phyloP scores from a whole-genome alignment of 2,888 invertebrate species.

The Entomobrya proxima region DNA sequence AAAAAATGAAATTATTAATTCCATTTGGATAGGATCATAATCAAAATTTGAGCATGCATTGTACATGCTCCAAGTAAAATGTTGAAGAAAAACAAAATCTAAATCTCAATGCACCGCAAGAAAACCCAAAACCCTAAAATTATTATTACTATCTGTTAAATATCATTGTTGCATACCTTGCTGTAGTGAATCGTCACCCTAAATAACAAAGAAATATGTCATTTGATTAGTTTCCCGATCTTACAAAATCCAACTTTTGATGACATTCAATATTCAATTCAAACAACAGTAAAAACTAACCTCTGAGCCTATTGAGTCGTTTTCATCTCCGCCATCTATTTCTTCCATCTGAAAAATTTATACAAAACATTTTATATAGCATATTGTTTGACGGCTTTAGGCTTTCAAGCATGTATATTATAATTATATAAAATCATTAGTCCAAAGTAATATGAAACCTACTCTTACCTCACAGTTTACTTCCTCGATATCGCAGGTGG shows the following conservation, averaged over 20 bases:
- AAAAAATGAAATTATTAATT: not conserved
- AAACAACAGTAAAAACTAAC: constrained; percentile 51
- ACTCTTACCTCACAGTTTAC: not conserved
- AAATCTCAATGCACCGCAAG: too few species aligned
- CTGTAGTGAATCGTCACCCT: constrained; percentile 54
- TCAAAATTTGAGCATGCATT: too few species aligned
- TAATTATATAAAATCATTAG: too few species aligned
- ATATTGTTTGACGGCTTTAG: too few species aligned
- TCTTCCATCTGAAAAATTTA: constrained; percentile 60
- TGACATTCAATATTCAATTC: not conserved
- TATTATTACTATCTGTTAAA: not conserved
- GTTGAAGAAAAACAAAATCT: too few species aligned
- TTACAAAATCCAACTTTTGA: not conserved
- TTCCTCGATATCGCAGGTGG: constrained; percentile 9
- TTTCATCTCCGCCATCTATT: constrained; percentile 65
- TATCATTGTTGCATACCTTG: constrained; percentile 31
- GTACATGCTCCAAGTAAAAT: too few species aligned
- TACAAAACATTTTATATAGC: not conserved
- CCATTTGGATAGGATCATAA: not conserved
- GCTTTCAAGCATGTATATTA: too few species aligned
- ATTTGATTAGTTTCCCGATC: not conserved
- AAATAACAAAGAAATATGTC: not conserved
- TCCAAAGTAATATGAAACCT: too few species aligned
- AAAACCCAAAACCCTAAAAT: too few species aligned
- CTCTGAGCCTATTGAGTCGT: constrained; percentile 57